Percentiles rank a stretch among this genome's conserved stretches.
phyloP scores from a whole-genome alignment of 2,888 invertebrate species.

The Calameuta filiformis region DNA sequence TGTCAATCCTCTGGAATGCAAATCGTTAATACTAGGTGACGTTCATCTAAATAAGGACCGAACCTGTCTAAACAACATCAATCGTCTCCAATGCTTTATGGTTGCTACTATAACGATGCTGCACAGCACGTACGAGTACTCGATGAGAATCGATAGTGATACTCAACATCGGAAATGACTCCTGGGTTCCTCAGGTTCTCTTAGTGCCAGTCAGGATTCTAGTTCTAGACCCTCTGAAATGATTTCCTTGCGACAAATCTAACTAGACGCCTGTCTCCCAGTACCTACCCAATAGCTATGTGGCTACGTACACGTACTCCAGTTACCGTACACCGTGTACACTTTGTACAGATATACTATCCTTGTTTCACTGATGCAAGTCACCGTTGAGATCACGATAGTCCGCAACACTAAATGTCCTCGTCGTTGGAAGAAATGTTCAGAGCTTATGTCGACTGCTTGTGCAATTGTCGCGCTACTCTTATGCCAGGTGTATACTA shows the following conservation, averaged over 20 bases:
- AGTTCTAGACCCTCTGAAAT: background rate
- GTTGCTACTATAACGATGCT: background rate
- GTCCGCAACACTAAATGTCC: background rate
- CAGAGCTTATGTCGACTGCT: background rate
- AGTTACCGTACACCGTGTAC: background rate
- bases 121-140: background rate
- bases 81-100: background rate
- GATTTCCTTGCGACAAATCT: background rate
- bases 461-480: background rate
- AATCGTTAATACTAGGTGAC: background rate
- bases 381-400: background rate
- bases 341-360: background rate
- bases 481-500: background rate
- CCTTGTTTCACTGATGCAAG: background rate
- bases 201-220: background rate
- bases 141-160: background rate
- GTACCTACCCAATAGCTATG: background rate
- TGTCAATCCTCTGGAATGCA: constrained; percentile 5
- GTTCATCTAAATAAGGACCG: background rate
- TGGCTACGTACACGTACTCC: background rate
- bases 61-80: background rate
- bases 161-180: background rate
- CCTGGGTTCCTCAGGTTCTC: background rate
- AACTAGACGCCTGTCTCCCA: background rate
- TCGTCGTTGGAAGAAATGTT: background rate